Conservation (phyloP, 2,113 vertebrate genomes). For the Saguinus imperator region DNA sequence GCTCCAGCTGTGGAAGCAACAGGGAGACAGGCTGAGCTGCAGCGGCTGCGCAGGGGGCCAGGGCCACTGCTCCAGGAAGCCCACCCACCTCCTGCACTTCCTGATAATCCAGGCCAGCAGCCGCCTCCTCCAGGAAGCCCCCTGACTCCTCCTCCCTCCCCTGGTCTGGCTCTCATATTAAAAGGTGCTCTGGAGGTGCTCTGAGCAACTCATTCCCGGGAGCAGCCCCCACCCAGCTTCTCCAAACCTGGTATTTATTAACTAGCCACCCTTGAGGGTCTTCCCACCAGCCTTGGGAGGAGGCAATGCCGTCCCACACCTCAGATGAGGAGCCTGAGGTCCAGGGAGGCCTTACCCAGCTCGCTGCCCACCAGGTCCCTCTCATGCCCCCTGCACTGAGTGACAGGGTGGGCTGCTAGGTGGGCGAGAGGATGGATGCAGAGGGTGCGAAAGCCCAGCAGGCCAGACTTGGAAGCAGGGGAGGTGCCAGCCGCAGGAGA, state of each 20-base stretch:
- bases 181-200: background rate
- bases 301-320: background rate
- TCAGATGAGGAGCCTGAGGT: background rate
- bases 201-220: background rate
- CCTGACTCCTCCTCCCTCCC: too few species aligned
- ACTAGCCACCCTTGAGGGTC: background rate
- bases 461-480: background rate
- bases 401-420: background rate
- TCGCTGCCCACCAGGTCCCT: rapidly evolving
- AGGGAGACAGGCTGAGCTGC: rapidly evolving
- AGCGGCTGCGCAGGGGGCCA: background rate
- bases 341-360: background rate
- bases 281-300: background rate
- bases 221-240: background rate
- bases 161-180: background rate
- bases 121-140: background rate
- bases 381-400: background rate
- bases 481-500: background rate
- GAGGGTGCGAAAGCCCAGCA: background rate
- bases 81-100: background rate
- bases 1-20: background rate
- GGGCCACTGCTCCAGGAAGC: background rate
- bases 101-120: background rate
- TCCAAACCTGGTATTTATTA: background rate
- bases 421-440: background rate